Percentiles rank a stretch among this genome's conserved stretches.
These are phyloP conservation scores for Octonoba sinensis DNA, from an alignment of 2,888 invertebrate genomes.

Conservation along the genomic window DNA sequence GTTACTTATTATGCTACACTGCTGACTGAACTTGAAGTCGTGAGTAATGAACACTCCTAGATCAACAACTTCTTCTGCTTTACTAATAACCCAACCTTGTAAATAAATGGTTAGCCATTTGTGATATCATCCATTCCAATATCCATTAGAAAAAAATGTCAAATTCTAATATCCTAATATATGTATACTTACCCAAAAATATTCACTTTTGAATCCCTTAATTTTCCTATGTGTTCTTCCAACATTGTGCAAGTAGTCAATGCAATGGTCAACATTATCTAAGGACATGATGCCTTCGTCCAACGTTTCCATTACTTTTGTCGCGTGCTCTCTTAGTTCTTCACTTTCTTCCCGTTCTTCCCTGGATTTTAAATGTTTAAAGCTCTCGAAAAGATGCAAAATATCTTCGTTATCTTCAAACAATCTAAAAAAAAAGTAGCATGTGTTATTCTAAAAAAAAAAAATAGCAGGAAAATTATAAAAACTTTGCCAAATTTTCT, in stretches of 20 bases:
- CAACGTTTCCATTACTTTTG: slow-evolving; percentile 88
- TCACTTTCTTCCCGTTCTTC: slow-evolving; percentile 75
- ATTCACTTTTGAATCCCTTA: slow-evolving; percentile 86
- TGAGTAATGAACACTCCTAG: too few relatives aligned
- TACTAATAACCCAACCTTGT: too few relatives aligned
- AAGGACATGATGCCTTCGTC: slow-evolving; percentile 90
- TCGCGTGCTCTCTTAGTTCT: slow-evolving; percentile 88
- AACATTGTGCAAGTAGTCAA: slow-evolving; percentile 84
- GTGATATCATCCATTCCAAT: too few relatives aligned
- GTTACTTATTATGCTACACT: too few relatives aligned
- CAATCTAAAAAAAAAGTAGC: slow-evolving; percentile 76
- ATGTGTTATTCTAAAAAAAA: too few relatives aligned
- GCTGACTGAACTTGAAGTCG: too few relatives aligned
- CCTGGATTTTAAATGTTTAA: slow-evolving; percentile 66
- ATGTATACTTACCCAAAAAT: slow-evolving; percentile 82
- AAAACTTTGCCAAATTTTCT: too few relatives aligned
- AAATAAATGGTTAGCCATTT: too few relatives aligned
- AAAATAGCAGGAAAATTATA: too few relatives aligned
- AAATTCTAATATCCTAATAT: too few relatives aligned
- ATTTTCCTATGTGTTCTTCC: slow-evolving; percentile 87
- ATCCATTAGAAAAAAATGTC: too few relatives aligned
- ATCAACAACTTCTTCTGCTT: too few relatives aligned
- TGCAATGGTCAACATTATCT: slow-evolving; percentile 87
- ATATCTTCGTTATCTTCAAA: slow-evolving; percentile 88
- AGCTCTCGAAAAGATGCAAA: slow-evolving; percentile 82